These are phyloP conservation scores for Centruroides vittatus DNA, from an alignment of 1,140 invertebrate species.

Conservation along the genomic window DNA sequence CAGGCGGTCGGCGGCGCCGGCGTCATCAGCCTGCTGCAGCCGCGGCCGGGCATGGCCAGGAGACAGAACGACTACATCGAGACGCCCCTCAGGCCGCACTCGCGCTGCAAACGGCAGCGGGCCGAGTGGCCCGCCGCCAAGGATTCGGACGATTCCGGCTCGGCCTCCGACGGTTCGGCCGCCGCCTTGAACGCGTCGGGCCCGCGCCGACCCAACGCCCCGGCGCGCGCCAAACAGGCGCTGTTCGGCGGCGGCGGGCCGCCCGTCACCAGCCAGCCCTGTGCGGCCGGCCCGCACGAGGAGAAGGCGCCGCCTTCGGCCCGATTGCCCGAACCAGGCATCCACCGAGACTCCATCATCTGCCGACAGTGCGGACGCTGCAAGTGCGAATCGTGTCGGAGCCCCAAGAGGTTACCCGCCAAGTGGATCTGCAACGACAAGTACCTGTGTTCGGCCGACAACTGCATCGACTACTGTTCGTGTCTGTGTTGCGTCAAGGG, in stretches of 20 bases:
- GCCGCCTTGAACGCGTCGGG: background rate
- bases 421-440: conserved; percentile 74
- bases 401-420: conserved; percentile 63
- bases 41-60: conserved; percentile 57
- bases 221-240: background rate
- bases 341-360: conserved; percentile 44
- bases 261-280: conserved; percentile 18
- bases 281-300: conserved; percentile 5
- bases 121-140: conserved; percentile 1
- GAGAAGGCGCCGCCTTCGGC: conserved; percentile 17
- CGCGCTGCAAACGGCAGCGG: background rate
- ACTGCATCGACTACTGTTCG: conserved; percentile 68
- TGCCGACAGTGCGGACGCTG: conserved; percentile 73
- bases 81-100: conserved; percentile 44
- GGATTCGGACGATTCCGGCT: conserved; percentile 1
- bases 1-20: conserved; percentile 2
- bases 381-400: conserved; percentile 69
- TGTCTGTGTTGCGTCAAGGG: conserved; percentile 88
- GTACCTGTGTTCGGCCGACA: conserved; percentile 71
- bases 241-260: background rate
- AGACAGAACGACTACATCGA: conserved; percentile 72
- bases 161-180: conserved; percentile 1
- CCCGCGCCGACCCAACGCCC: background rate
- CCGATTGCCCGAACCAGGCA: conserved; percentile 24
- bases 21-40: conserved; percentile 43